Base-by-base conservation (phyloP, 1,140 invertebrate genomes). In the Leptestheria dahalacensis region DNA sequence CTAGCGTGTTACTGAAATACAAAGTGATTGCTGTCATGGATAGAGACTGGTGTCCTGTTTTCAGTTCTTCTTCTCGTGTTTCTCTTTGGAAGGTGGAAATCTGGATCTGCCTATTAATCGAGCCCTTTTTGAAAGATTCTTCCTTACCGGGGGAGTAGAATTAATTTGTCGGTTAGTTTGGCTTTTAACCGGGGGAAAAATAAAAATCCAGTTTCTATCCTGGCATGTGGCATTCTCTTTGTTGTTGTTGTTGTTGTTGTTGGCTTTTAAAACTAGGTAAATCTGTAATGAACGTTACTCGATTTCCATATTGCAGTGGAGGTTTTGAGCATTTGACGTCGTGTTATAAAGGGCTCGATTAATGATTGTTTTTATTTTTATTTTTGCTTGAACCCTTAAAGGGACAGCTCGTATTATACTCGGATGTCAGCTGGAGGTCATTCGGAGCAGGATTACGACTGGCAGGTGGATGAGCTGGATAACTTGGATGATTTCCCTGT, bases 401-500 rank as follows among this genome's bases (percentile, higher is more conserved):
- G 33, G 33, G 33, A 41, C 33, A 41, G 33, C 33, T 41, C 33
- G 33, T 41, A 41, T 41, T 41, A 41, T 41, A 41, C 33, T 6
- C 6, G 33, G 33, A 41, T 41, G 33, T 41, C 33, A 9, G 33
- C 33, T 41, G 33, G 33, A 15, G 33, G 6, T 6, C 33, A 41
- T 41, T 41, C 33, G 15, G 28, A 33, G 23, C 53, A 56, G 20
- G 53, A 56, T 29, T 56, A 33, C 41, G 41, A 33, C 20, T 26
- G 26, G 26, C 28, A 56, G 20, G 53, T 56, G 53, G 28, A 56
- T 23, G 53, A 41, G 12, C 41, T 56, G 24, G 53, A 26, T 20
- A 56, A 56, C 41, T 29, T 56, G 23, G 25, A 56, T 20, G 53
- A 56, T 56, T 56, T 56, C 41, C 28, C 28, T 18, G 41, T 56